Evolutionary conservation across 2,888 invertebrate genomes (phyloP).

Genomic region (Podotricha telesiphe): DNA sequence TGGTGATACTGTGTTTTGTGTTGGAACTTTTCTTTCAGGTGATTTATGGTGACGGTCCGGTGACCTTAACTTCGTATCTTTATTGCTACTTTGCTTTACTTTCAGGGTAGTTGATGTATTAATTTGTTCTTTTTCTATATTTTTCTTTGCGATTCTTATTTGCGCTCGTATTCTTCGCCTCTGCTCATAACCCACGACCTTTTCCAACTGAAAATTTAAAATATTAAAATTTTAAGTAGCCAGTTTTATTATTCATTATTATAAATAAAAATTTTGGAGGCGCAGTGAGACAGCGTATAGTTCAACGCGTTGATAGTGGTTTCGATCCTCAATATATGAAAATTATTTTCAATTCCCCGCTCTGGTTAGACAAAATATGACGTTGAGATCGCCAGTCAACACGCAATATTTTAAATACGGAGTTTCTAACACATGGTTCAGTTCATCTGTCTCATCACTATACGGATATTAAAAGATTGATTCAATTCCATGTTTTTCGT

Average conservation of each 20-base stretch:
- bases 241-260: neutral
- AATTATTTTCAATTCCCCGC: too few relatives aligned
- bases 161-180: conserved; percentile 90
- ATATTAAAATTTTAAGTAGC: neutral
- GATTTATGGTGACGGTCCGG: conserved; percentile 56
- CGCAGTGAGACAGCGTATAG: too few relatives aligned
- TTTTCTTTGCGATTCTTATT: conserved; percentile 88
- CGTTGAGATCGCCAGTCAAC: too few relatives aligned
- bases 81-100: conserved; percentile 55
- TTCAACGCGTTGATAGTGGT: too few relatives aligned
- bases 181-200: conserved; percentile 90
- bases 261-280: neutral
- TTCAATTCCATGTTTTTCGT: too few relatives aligned
- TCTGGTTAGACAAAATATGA: too few relatives aligned
- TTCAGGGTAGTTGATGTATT: conserved; percentile 54
- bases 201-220: conserved; percentile 85
- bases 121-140: conserved; percentile 68
- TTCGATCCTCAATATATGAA: too few relatives aligned
- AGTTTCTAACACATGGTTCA: too few relatives aligned
- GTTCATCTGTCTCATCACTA: too few relatives aligned
- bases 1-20: conserved; percentile 57
- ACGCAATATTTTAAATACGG: too few relatives aligned
- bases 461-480: too few relatives aligned
- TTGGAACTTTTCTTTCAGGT: conserved; percentile 53
- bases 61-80: conserved; percentile 53